These are phyloP conservation scores for Orycteropus afer DNA, from an alignment of 2,113 vertebrate species.

Conservation along the genomic window DNA sequence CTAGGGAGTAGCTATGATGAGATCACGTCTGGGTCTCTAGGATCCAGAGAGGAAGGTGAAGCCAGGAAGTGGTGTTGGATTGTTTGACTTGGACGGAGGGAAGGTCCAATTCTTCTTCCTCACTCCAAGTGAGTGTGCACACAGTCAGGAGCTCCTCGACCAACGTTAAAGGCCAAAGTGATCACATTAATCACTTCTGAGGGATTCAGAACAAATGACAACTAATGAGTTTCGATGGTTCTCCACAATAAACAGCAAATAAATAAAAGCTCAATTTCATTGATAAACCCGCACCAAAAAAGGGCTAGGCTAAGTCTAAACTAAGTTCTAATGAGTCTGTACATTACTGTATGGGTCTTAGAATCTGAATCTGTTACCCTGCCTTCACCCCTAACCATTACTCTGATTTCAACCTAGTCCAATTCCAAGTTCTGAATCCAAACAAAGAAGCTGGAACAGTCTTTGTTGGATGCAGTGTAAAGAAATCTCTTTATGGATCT, in stretches of 20 bases:
- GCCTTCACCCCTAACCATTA: neutral
- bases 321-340: neutral
- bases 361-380: neutral
- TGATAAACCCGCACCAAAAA: neutral
- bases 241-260: neutral
- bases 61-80: neutral
- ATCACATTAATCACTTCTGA: neutral
- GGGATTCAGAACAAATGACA: neutral
- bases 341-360: accelerated
- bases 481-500: neutral
- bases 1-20: neutral
- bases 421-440: neutral
- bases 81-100: neutral
- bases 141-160: neutral
- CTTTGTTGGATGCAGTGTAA: neutral
- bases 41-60: neutral
- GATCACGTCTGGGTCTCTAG: neutral
- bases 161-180: neutral
- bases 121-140: neutral
- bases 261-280: neutral
- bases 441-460: neutral
- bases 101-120: neutral
- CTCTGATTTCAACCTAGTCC: neutral
- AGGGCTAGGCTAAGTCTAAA: neutral
- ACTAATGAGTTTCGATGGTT: accelerated